Evolutionary conservation across 2,797 vertebrate species (phyloP).

Genomic region (Crocodylus rhombifer): DNA sequence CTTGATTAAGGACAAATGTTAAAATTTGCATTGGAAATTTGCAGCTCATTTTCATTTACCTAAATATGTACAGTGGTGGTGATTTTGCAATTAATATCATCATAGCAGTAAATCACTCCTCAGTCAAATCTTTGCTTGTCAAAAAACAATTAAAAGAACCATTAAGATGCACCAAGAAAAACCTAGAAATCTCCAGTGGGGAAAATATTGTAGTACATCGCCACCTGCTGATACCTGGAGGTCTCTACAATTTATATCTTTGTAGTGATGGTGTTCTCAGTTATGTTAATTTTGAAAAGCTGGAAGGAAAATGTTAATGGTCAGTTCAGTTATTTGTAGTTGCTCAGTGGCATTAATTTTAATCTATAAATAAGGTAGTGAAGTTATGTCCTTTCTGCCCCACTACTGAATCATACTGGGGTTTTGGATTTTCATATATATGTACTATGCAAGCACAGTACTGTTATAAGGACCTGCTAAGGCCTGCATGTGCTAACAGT

Average conservation of each 20-base stretch:
- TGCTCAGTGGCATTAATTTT: not conserved
- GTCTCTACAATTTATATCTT: not conserved
- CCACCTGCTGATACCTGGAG: constrained; percentile 38
- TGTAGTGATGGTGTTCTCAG: not conserved
- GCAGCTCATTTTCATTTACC: rapidly evolving
- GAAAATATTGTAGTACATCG: not conserved
- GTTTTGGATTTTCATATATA: not conserved
- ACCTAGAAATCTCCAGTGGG: rapidly evolving
- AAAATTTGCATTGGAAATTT: rapidly evolving
- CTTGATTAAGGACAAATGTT: not conserved
- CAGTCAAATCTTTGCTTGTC: not conserved
- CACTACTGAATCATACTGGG: not conserved
- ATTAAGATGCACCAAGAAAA: rapidly evolving
- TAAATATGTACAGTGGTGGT: too few species aligned
- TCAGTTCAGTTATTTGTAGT: rapidly evolving
- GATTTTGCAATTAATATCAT: too few species aligned
- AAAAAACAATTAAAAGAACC: not conserved
- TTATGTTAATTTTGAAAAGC: rapidly evolving
- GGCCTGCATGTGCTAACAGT: too few species aligned
- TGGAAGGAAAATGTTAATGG: rapidly evolving
- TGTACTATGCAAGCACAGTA: not conserved
- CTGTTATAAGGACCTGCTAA: not conserved
- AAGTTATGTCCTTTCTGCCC: not conserved
- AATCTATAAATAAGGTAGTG: rapidly evolving
- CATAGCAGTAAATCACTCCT: not conserved